Evolutionary conservation across 2,113 vertebrate genomes (phyloP).

Genomic region (Hemichromis elongatus): DNA sequence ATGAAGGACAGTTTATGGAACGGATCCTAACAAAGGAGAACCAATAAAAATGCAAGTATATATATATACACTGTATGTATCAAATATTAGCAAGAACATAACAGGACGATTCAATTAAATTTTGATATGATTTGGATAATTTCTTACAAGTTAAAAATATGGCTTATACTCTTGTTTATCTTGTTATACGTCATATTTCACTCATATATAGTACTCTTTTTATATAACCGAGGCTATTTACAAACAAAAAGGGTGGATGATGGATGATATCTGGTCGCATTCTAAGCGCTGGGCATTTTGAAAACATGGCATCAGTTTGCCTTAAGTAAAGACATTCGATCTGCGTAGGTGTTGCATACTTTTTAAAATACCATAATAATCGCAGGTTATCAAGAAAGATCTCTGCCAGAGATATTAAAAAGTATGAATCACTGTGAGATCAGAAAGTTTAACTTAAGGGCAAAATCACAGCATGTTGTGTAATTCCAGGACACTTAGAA

Average conservation of each 20-base stretch:
- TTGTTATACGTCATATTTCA: slow-evolving; percentile 60
- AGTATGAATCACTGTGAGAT: slow-evolving; percentile 16
- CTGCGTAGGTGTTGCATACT: slow-evolving; percentile 4
- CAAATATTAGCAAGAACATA: slow-evolving; percentile 66
- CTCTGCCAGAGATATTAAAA: background rate
- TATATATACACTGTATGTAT: slow-evolving; percentile 65
- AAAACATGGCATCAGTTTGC: slow-evolving; percentile 23
- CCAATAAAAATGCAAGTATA: slow-evolving; percentile 51
- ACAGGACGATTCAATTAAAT: slow-evolving; percentile 57
- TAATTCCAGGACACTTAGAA: slow-evolving; percentile 38
- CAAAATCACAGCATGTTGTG: slow-evolving; percentile 22
- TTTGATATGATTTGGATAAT: slow-evolving; percentile 70
- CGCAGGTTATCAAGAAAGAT: background rate
- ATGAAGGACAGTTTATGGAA: slow-evolving; percentile 20
- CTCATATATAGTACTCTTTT: slow-evolving; percentile 58
- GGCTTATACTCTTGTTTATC: slow-evolving; percentile 77
- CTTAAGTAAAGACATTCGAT: slow-evolving; percentile 11
- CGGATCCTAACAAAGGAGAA: slow-evolving; percentile 43
- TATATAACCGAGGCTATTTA: slow-evolving; percentile 71
- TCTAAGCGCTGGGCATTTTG: slow-evolving; percentile 31
- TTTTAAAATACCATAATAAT: background rate
- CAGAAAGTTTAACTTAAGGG: slow-evolving; percentile 8
- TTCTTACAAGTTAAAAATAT: slow-evolving; percentile 77
- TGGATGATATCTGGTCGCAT: slow-evolving; percentile 31
- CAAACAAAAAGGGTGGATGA: slow-evolving; percentile 66